Evolutionary conservation across 2,797 vertebrate genomes (phyloP).

Genomic region (Microhierax caerulescens): DNA sequence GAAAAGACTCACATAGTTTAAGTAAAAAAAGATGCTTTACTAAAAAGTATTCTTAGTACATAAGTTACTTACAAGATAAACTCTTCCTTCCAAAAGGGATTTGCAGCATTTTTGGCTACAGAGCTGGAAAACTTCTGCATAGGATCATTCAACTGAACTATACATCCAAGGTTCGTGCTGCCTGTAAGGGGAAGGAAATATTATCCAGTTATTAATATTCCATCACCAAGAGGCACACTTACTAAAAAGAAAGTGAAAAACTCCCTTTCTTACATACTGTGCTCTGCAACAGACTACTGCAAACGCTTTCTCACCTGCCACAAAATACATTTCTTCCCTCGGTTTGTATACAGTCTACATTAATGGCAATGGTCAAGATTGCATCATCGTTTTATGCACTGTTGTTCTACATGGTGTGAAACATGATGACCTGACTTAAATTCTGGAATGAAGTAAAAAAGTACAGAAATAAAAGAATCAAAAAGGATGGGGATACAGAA

Average conservation of each 20-base stretch:
- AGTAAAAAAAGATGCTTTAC: not conserved
- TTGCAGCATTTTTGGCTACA: conserved; percentile 75
- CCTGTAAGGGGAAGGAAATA: conserved; percentile 72
- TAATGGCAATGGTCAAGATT: not conserved
- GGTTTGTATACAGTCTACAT: not conserved
- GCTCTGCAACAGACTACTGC: not conserved
- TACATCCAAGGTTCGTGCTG: conserved; percentile 78
- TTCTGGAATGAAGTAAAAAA: not conserved
- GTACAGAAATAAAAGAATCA: not conserved
- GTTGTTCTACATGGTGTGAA: not conserved
- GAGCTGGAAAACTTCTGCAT: conserved; percentile 85
- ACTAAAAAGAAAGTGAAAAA: not conserved
- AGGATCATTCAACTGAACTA: conserved; percentile 87
- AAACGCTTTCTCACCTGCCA: not conserved
- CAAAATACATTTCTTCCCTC: not conserved
- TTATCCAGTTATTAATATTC: not conserved
- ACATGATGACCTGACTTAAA: not conserved
- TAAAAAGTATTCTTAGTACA: not conserved
- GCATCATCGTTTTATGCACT: not conserved
- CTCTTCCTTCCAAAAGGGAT: conserved; percentile 88
- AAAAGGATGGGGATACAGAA: not conserved
- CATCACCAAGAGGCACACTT: not conserved
- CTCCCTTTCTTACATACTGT: not conserved
- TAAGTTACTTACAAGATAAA: conserved; percentile 89
- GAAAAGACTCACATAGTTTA: not conserved